Conservation (phyloP, 2,113 vertebrate genomes). For the Melanocharis versteri region DNA sequence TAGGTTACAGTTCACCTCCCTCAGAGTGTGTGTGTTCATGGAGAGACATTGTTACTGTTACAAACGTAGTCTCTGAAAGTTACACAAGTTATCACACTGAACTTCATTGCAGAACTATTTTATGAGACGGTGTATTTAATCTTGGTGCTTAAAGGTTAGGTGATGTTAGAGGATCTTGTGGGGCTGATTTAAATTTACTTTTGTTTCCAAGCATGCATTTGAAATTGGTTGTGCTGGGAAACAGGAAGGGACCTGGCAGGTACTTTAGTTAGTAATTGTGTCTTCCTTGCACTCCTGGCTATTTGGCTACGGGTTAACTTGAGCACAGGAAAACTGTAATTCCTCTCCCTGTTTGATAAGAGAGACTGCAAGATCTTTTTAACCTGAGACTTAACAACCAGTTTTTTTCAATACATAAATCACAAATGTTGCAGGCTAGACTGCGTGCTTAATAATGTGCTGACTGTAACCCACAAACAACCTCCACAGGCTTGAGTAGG, state of each 20-base stretch:
- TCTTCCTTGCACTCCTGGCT: neutral
- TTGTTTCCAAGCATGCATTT: neutral
- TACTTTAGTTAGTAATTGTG: neutral
- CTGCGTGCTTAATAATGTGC: neutral
- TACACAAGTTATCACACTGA: neutral
- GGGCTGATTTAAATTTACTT: neutral
- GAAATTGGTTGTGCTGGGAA: neutral
- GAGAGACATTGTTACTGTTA: neutral
- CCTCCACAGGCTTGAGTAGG: neutral
- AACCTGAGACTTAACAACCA: neutral
- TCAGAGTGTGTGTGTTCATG: neutral
- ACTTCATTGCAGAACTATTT: neutral
- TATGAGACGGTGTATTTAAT: neutral
- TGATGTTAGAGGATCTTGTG: neutral
- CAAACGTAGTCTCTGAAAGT: neutral
- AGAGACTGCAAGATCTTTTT: neutral
- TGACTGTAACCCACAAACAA: neutral
- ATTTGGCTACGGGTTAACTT: neutral
- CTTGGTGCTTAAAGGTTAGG: neutral
- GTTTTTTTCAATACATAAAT: neutral
- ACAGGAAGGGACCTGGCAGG: neutral
- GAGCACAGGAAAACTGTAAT: neutral
- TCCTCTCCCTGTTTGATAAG: neutral
- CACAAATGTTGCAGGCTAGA: neutral
- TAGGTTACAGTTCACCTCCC: neutral